A percentile compares a stretch with the other conserved stretches of the same genome.
Conservation (phyloP, 2,888 invertebrate species). For the Minunthozetes semirufus region DNA sequence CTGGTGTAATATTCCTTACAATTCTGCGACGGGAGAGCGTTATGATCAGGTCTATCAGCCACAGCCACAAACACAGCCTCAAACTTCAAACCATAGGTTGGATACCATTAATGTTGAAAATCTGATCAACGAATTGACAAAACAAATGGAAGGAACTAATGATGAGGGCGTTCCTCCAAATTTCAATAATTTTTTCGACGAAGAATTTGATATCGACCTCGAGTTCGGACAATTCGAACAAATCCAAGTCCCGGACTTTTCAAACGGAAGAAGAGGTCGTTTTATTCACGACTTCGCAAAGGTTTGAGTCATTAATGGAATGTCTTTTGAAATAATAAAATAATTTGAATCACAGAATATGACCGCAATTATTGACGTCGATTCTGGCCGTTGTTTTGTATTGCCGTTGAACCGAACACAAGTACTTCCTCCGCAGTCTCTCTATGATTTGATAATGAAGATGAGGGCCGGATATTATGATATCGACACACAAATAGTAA, state of each 20-base stretch:
- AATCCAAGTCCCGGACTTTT: slow-evolving; percentile 76
- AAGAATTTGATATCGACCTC: slow-evolving; percentile 71
- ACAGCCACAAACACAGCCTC: too few species aligned
- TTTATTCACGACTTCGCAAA: slow-evolving; percentile 87
- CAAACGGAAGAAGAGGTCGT: slow-evolving; percentile 69
- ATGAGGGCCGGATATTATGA: slow-evolving; percentile 66
- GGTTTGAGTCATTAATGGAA: slow-evolving; percentile 49
- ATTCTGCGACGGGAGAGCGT: too few species aligned
- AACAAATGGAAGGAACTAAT: slow-evolving; percentile 28
- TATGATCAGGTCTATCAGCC: too few species aligned
- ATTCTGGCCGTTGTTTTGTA: slow-evolving; percentile 72
- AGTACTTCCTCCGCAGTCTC: slow-evolving; percentile 69
- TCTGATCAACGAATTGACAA: slow-evolving; percentile 28
- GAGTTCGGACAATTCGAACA: slow-evolving; percentile 67
- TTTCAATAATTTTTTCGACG: slow-evolving; percentile 57
- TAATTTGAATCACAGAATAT: slow-evolving; percentile 53
- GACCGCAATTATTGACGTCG: slow-evolving; percentile 70
- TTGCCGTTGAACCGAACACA: slow-evolving; percentile 74
- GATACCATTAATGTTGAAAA: neutral
- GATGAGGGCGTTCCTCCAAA: neutral
- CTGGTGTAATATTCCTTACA: slow-evolving; percentile 62
- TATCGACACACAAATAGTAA: slow-evolving; percentile 70
- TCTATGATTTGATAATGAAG: slow-evolving; percentile 70
- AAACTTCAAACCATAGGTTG: neutral
- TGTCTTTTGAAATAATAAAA: neutral